These are phyloP conservation scores for Cantharis nigra DNA, from an alignment of 2,888 invertebrate genomes.

Conservation along the genomic window DNA sequence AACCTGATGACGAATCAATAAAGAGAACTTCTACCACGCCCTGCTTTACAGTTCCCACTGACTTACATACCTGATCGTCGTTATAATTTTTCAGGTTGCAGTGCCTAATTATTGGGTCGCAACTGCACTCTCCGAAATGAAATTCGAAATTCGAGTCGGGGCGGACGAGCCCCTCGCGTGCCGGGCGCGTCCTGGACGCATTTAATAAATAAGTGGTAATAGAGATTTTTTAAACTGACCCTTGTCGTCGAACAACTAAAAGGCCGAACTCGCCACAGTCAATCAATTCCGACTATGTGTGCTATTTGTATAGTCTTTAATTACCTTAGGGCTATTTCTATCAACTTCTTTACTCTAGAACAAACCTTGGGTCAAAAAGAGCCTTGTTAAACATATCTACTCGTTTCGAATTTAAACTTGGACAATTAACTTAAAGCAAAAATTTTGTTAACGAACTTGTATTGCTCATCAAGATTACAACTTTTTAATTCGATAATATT, in stretches of 20 bases:
- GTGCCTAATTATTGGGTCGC: neutral
- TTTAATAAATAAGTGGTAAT: neutral
- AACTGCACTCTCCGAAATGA: neutral
- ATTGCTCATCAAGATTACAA: neutral
- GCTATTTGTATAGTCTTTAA: slow-evolving; percentile 23
- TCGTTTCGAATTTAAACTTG: slow-evolving; percentile 14
- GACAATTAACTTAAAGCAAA: neutral
- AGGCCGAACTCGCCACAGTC: slow-evolving; percentile 19
- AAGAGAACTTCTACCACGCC: slow-evolving; percentile 51
- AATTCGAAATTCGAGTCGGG: no score
- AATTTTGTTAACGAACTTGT: neutral
- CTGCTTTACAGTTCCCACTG: slow-evolving; percentile 30
- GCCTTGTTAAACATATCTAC: slow-evolving; percentile 16
- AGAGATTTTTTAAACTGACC: slow-evolving; percentile 11
- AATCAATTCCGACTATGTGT: slow-evolving; percentile 23
- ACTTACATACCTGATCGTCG: slow-evolving; percentile 19
- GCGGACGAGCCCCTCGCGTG: neutral
- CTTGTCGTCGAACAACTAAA: slow-evolving; percentile 17
- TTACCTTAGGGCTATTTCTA: slow-evolving; percentile 23
- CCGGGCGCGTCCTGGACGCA: neutral
- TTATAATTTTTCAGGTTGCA: neutral
- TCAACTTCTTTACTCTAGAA: slow-evolving; percentile 12
- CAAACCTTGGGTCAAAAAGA: slow-evolving; percentile 5
- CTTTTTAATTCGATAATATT: neutral
- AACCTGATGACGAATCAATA: slow-evolving; percentile 60